These are phyloP conservation scores for Saccopteryx bilineata DNA, from an alignment of 2,113 vertebrate species.

Conservation along the genomic window DNA sequence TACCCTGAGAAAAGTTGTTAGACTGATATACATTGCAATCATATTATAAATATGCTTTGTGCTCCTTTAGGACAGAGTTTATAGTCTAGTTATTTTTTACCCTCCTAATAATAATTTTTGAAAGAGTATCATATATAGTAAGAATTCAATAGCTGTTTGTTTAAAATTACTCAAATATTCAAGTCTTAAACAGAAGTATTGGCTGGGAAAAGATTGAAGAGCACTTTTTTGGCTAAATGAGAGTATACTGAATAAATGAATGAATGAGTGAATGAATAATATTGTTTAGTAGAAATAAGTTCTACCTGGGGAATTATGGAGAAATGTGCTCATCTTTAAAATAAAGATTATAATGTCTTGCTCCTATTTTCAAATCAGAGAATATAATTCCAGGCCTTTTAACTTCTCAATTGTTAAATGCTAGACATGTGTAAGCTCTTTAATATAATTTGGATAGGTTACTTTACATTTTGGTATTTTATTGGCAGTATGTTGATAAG, in stretches of 20 bases:
- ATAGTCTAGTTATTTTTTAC: slow-evolving; percentile 41
- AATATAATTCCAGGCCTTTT: slow-evolving; percentile 53
- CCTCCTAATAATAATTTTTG: slow-evolving; percentile 7
- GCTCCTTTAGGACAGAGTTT: background rate
- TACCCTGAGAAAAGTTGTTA: background rate
- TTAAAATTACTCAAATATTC: slow-evolving; percentile 39
- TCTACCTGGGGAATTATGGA: background rate
- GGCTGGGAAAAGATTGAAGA: background rate
- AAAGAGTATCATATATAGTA: background rate
- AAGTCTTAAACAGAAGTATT: slow-evolving; percentile 42
- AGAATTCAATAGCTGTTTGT: slow-evolving; percentile 10
- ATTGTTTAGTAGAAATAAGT: background rate
- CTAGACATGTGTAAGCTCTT: background rate
- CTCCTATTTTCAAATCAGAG: slow-evolving; percentile 38
- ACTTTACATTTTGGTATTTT: slow-evolving; percentile 33
- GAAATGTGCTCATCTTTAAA: slow-evolving; percentile 52
- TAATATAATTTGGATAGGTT: slow-evolving; percentile 41
- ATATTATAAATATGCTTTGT: background rate
- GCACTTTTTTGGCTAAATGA: slow-evolving; percentile 17
- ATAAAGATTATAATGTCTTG: background rate
- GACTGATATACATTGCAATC: background rate
- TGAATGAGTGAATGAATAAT: slow-evolving; percentile 24
- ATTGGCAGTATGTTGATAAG: slow-evolving; percentile 25
- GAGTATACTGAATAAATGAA: background rate
- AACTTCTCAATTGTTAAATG: background rate